A percentile compares a stretch with the other conserved stretches of the same genome.
These are phyloP conservation scores for Micromys minutus DNA, from an alignment of 2,113 vertebrate species.

Conservation along the genomic window DNA sequence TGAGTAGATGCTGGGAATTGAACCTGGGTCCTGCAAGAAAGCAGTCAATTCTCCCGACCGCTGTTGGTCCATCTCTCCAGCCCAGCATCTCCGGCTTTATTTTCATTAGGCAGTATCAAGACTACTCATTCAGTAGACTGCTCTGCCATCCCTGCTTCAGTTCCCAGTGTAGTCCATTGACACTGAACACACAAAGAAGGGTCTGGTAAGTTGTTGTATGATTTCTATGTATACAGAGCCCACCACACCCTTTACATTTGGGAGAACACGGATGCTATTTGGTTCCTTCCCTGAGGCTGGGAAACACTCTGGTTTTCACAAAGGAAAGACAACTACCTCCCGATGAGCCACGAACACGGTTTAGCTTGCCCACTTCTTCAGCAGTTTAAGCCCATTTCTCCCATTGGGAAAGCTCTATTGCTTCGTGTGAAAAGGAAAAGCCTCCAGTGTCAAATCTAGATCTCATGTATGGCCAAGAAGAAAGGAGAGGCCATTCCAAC, in stretches of 20 bases:
- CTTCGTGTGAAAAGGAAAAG: background rate
- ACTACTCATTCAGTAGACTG: background rate
- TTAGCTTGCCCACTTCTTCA: background rate
- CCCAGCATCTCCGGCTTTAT: background rate
- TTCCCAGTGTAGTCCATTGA: background rate
- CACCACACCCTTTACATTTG: background rate
- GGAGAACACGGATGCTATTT: background rate
- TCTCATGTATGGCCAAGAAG: background rate
- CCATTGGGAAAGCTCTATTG: background rate
- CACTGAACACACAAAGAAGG: background rate
- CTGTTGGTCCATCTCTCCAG: background rate
- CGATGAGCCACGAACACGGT: background rate
- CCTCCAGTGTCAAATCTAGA: background rate
- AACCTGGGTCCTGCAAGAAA: background rate
- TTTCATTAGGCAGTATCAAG: background rate
- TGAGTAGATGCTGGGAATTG: background rate
- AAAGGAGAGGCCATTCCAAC: background rate
- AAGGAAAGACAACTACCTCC: background rate
- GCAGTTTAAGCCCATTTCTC: background rate
- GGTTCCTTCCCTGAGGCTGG: background rate
- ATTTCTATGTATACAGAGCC: background rate
- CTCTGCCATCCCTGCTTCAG: background rate
- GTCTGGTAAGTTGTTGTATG: background rate
- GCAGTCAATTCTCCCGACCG: background rate
- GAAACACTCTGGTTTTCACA: background rate